phyloP scores from a whole-genome alignment of 2,113 vertebrate species.

The Telmatochromis brichardi region DNA sequence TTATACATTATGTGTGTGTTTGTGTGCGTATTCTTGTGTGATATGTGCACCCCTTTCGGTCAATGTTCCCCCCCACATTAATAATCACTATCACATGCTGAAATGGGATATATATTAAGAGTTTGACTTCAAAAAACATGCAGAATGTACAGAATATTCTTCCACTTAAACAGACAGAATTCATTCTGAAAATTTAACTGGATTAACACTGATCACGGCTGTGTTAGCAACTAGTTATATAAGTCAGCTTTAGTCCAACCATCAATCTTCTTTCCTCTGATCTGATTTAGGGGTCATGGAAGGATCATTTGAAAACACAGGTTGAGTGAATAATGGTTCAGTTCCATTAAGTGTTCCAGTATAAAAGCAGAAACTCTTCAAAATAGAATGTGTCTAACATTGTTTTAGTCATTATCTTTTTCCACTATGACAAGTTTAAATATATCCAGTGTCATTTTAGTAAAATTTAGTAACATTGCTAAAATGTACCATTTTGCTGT shows the following conservation, averaged over 20 bases:
- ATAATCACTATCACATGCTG: neutral
- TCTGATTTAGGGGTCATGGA: neutral
- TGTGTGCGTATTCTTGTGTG: neutral
- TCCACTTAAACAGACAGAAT: fast-evolving
- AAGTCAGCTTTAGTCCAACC: neutral
- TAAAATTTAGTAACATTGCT: neutral
- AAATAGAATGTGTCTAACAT: neutral
- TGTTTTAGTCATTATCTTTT: neutral
- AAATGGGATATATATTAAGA: neutral
- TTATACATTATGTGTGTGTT: neutral
- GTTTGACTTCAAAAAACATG: neutral
- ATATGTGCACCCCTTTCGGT: neutral
- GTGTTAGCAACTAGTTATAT: neutral
- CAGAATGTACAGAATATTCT: neutral
- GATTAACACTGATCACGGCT: neutral
- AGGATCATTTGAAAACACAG: neutral
- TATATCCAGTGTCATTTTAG: neutral
- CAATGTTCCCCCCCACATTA: neutral
- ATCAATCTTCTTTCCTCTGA: neutral
- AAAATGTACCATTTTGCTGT: neutral
- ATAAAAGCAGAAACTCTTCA: neutral
- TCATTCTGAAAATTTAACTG: neutral
- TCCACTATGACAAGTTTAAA: neutral
- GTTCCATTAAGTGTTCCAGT: neutral
- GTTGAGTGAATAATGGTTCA: neutral